phyloP scores from a whole-genome alignment of 2,113 vertebrate genomes.

The Platysternon megacephalum region DNA sequence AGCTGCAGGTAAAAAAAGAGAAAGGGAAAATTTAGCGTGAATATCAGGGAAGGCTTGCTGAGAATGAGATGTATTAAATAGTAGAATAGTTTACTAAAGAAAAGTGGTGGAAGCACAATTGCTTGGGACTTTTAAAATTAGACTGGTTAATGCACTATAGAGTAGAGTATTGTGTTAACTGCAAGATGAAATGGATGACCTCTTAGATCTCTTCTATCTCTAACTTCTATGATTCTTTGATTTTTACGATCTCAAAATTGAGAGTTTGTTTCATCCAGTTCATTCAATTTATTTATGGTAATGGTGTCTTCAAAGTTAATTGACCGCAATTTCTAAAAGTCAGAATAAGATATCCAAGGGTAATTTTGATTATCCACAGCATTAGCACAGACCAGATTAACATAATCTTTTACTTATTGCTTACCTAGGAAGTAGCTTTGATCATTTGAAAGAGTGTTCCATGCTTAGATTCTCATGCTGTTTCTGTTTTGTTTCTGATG shows the following conservation, averaged over 20 bases:
- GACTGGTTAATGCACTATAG: not conserved
- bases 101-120: not conserved
- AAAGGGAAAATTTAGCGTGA: not conserved
- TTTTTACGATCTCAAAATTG: not conserved
- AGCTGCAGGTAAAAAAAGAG: not conserved
- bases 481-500: constrained; percentile 58
- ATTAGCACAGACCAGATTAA: not conserved
- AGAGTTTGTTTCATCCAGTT: not conserved
- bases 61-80: not conserved
- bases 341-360: not conserved
- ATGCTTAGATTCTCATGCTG: not conserved
- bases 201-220: not conserved
- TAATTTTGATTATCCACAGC: not conserved
- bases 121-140: not conserved
- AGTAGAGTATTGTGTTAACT: not conserved
- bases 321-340: not conserved
- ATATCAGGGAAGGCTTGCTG: not conserved
- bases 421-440: not conserved
- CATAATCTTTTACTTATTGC: not conserved
- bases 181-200: not conserved
- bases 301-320: not conserved
- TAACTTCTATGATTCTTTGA: not conserved
- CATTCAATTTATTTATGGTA: not conserved
- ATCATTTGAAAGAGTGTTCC: not conserved
- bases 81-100: not conserved